phyloP scores from a whole-genome alignment of 2,888 invertebrate species.

The Hylaea fasciaria region DNA sequence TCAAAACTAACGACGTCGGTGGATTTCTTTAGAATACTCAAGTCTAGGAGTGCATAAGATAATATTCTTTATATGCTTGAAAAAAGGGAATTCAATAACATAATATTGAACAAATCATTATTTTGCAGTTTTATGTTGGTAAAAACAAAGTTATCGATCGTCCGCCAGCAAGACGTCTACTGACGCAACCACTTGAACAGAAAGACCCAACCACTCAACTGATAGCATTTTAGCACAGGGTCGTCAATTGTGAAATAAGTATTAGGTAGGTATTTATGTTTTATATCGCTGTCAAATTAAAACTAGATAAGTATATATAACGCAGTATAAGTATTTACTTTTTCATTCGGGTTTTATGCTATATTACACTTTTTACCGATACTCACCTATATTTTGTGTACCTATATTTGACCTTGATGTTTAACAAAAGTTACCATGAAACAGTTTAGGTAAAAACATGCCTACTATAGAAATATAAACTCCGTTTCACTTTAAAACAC shows the following conservation, averaged over 20 bases:
- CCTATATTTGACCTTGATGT: background rate
- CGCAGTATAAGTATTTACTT: background rate
- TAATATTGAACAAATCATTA: no score
- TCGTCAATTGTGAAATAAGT: constrained; percentile 21
- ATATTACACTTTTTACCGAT: background rate
- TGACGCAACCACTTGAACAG: constrained; percentile 32
- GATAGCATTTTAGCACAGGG: constrained; percentile 42
- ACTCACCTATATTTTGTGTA: background rate
- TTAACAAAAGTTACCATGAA: background rate
- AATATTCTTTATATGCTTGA: no score
- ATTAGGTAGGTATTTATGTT: background rate
- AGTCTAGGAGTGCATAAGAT: no score
- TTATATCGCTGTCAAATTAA: background rate
- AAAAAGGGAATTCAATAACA: no score
- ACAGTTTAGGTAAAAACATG: no score
- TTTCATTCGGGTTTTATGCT: background rate
- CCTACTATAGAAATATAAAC: no score
- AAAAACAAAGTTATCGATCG: constrained; percentile 16
- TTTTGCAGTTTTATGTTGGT: no score
- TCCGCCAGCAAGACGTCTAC: constrained; percentile 3
- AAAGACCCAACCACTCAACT: constrained; percentile 14
- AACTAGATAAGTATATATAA: background rate
- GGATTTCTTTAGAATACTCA: no score
- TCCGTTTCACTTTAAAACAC: no score
- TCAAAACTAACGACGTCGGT: no score